phyloP scores from a whole-genome alignment of 1,140 invertebrate species.

The Drosophila setifemur region DNA sequence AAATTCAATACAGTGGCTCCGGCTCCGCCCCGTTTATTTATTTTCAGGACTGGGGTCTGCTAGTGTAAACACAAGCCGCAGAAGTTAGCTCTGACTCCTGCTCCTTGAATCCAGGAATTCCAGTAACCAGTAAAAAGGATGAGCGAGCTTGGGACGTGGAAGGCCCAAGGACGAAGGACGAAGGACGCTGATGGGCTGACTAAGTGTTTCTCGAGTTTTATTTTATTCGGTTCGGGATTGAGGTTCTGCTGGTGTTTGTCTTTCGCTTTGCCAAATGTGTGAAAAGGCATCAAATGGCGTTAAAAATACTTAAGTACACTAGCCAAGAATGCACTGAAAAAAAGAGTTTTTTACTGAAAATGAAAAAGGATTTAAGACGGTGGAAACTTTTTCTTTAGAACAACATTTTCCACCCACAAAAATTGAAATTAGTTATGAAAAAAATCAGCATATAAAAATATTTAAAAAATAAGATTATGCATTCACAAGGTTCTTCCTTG shows the following conservation, averaged over 20 bases:
- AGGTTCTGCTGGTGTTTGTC: slow-evolving; percentile 49
- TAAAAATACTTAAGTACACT: slow-evolving; percentile 76
- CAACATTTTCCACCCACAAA: no score
- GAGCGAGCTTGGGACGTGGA: background rate
- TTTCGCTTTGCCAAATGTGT: slow-evolving; percentile 67
- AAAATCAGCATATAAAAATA: no score
- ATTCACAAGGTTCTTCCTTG: no score
- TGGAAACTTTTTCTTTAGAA: no score
- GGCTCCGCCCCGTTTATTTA: background rate
- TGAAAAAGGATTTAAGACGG: background rate
- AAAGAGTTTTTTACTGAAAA: background rate
- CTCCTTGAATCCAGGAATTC: background rate
- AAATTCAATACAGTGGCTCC: slow-evolving; percentile 73
- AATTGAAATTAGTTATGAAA: no score
- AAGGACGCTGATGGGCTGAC: slow-evolving; percentile 38
- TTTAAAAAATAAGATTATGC: no score
- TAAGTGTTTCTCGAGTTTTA: slow-evolving; percentile 74
- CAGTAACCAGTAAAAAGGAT: slow-evolving; percentile 27
- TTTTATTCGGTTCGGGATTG: slow-evolving; percentile 32
- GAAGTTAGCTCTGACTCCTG: slow-evolving; percentile 6
- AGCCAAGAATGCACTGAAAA: slow-evolving; percentile 16
- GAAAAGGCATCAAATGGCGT: slow-evolving; percentile 80
- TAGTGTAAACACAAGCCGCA: slow-evolving; percentile 36
- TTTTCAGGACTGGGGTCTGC: slow-evolving; percentile 24
- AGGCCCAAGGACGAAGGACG: slow-evolving; percentile 1